phyloP scores from a whole-genome alignment of 2,888 invertebrate genomes.

The Sabatieria punctata region DNA sequence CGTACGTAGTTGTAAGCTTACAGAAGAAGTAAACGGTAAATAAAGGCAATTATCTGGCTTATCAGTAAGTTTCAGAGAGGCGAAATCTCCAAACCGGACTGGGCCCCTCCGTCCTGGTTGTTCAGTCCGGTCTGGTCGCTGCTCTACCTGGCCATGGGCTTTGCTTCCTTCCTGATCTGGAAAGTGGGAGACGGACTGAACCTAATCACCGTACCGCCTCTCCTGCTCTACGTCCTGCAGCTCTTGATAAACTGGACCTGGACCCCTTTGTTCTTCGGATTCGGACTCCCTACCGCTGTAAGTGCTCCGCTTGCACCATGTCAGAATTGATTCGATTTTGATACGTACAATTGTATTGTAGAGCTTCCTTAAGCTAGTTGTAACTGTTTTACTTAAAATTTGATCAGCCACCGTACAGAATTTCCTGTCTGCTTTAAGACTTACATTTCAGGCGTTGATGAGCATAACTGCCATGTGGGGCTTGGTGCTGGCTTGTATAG shows the following conservation, averaged over 20 bases:
- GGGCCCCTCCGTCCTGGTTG: slow-evolving; percentile 2
- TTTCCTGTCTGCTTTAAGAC: too few species aligned
- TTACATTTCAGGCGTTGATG: slow-evolving; percentile 21
- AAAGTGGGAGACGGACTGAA: background rate
- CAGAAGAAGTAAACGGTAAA: too few species aligned
- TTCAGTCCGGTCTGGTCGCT: slow-evolving; percentile 6
- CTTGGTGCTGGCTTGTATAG: slow-evolving; percentile 22
- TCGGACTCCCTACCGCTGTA: background rate
- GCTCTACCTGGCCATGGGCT: slow-evolving; percentile 4
- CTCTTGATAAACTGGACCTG: slow-evolving; percentile 3
- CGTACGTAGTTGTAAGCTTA: too few species aligned
- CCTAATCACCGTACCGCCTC: background rate
- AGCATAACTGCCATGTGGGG: slow-evolving; percentile 23
- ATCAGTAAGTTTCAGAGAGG: background rate
- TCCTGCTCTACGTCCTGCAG: slow-evolving; percentile 3
- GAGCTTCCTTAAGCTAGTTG: too few species aligned
- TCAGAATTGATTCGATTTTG: too few species aligned
- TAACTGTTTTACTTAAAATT: too few species aligned
- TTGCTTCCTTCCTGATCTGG: background rate
- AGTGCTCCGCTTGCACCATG: too few species aligned
- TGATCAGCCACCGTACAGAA: too few species aligned
- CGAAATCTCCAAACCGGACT: slow-evolving; percentile 1
- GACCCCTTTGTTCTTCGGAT: slow-evolving; percentile 5
- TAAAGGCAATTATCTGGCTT: background rate
- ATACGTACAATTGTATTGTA: too few species aligned